Conservation (phyloP, 64 coral and sea anemone species). For the Dendronephthya gigantea region DNA sequence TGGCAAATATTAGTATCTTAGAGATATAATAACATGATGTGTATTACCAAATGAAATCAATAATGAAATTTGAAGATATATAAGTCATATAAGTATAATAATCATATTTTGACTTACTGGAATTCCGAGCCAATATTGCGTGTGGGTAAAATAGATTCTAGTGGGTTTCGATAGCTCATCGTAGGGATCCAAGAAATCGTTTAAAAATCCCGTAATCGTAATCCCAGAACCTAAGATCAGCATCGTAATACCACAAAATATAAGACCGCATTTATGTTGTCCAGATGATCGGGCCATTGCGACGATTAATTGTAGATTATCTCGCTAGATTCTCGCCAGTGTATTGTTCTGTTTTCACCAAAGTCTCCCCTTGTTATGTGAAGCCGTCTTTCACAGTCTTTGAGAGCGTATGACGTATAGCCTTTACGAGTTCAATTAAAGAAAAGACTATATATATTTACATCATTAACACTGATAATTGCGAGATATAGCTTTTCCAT, state of each 20-base stretch:
- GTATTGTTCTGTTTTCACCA: background rate
- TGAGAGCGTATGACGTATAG: too few species aligned
- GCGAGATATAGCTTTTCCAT: too few species aligned
- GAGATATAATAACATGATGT: too few species aligned
- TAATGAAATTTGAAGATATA: too few species aligned
- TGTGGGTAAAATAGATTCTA: background rate
- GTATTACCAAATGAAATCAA: too few species aligned
- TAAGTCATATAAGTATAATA: too few species aligned
- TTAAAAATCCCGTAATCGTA: background rate
- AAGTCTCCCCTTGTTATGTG: background rate
- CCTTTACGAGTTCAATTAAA: too few species aligned
- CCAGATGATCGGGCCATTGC: background rate
- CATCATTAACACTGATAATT: too few species aligned
- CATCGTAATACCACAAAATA: background rate
- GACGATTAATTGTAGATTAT: background rate
- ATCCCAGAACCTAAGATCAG: background rate
- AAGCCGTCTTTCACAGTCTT: background rate
- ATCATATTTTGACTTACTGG: background rate
- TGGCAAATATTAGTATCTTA: too few species aligned
- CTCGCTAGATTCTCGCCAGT: background rate
- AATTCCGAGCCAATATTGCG: constrained; percentile 4
- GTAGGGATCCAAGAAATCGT: background rate
- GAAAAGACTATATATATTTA: too few species aligned
- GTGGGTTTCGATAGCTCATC: background rate
- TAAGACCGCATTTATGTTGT: background rate